A percentile compares a stretch with the other conserved stretches of the same genome.
Conservation (phyloP, 2,797 vertebrate species). For the Euthynnus affinis region DNA sequence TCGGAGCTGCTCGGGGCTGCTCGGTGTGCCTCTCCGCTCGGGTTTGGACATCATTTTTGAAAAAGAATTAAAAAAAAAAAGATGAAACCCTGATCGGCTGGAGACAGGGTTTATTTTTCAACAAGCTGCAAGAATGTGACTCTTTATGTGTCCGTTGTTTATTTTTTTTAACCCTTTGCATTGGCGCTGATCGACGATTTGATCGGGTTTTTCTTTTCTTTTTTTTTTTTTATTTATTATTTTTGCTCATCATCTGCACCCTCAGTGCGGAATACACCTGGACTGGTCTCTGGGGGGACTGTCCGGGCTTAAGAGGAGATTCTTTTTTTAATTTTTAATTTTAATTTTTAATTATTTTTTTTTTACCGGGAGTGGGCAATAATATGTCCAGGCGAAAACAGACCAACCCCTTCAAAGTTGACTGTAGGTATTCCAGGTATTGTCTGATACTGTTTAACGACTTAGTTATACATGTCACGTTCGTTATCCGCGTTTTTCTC, state of each 20-base stretch:
- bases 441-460: conserved; percentile 62
- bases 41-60: conserved; percentile 44
- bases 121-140: conserved; percentile 69
- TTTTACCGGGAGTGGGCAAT: conserved; percentile 77
- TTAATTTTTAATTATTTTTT: conserved; percentile 1
- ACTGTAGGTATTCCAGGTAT: conserved; percentile 94
- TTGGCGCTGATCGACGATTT: conserved; percentile 22
- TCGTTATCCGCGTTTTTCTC: background rate
- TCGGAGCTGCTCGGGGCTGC: conserved; percentile 74
- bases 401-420: conserved; percentile 99
- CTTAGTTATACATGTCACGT: conserved; percentile 14
- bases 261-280: conserved; percentile 63
- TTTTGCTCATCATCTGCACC: conserved; percentile 36
- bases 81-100: conserved; percentile 18
- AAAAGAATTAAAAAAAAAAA: conserved; percentile 1
- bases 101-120: conserved; percentile 24
- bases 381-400: conserved; percentile 99
- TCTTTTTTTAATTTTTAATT: conserved; percentile 46
- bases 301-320: conserved; percentile 72
- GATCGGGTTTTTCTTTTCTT: too few relatives aligned
- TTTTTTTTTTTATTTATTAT: conserved; percentile 32
- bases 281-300: conserved; percentile 55
- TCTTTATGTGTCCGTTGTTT: background rate
- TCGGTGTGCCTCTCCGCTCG: conserved; percentile 65
- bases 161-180: background rate